Evolutionary conservation across 2,888 invertebrate species (phyloP).

Genomic region (Apeira syringaria): DNA sequence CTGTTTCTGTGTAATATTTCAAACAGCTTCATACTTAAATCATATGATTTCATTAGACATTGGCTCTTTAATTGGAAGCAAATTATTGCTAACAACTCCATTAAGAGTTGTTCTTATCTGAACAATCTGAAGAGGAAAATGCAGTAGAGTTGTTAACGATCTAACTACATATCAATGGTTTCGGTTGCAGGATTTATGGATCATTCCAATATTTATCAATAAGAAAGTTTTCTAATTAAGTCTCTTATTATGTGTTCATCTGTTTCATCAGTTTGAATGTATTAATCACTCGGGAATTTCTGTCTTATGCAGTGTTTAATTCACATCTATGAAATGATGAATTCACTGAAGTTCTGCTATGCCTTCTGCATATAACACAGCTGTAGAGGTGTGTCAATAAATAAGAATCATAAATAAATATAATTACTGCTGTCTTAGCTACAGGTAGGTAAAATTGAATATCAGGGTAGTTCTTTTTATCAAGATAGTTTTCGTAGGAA

Average conservation of each 20-base stretch:
- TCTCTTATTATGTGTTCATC: conserved; percentile 9
- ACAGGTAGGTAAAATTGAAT: background rate
- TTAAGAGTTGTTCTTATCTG: conserved; percentile 10
- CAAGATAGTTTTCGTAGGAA: conserved; percentile 3
- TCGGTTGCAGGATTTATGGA: conserved; percentile 7
- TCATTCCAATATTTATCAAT: conserved; percentile 6
- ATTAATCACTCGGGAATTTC: conserved; percentile 4
- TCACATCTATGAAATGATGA: conserved; percentile 7
- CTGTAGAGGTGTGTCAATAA: conserved; percentile 4
- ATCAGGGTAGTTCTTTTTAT: conserved; percentile 2
- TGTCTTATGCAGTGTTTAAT: conserved; percentile 5
- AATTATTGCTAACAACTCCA: too few species aligned
- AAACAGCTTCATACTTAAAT: background rate
- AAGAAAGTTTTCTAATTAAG: conserved; percentile 1
- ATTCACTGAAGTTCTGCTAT: conserved; percentile 3
- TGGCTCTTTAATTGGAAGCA: conserved; percentile 6
- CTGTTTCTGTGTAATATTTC: conserved; percentile 2
- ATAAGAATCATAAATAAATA: conserved; percentile 4
- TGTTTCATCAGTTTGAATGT: conserved; percentile 6
- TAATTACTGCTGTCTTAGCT: conserved; percentile 11
- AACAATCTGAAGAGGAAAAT: conserved; percentile 9
- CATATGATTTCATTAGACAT: conserved; percentile 8
- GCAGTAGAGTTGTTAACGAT: conserved; percentile 7
- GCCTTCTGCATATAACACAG: conserved; percentile 2
- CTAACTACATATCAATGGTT: conserved; percentile 15